Conservation (phyloP, 2,113 vertebrate genomes). For the Leptobrachium ailaonicum region DNA sequence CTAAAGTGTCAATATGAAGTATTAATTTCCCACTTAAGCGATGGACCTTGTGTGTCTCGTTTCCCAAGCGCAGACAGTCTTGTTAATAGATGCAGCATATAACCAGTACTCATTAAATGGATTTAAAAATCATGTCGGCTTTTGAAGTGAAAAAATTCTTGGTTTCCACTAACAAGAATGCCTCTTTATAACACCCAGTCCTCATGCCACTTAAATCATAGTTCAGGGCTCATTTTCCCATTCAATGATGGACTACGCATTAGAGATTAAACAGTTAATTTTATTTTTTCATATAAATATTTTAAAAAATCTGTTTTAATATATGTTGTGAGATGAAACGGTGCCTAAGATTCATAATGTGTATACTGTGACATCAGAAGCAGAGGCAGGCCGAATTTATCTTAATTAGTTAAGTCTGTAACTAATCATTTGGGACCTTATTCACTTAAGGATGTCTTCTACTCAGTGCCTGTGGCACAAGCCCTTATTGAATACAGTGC, state of each 20-base stretch:
- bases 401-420: conserved; percentile 50
- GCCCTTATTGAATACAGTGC: conserved; percentile 40
- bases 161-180: too few species aligned
- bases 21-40: too few species aligned
- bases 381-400: conserved; percentile 48
- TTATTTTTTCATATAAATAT: conserved; percentile 1
- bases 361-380: conserved; percentile 44
- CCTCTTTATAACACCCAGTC: too few species aligned
- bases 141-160: too few species aligned
- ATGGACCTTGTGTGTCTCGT: too few species aligned
- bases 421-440: conserved; percentile 50
- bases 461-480: conserved; percentile 39
- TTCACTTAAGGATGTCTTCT: conserved; percentile 48
- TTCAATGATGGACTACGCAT: background rate
- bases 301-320: conserved; percentile 8
- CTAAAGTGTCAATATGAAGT: too few species aligned
- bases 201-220: background rate
- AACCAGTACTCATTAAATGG: too few species aligned
- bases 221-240: background rate
- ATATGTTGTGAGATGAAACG: conserved; percentile 31
- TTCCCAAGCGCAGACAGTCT: too few species aligned
- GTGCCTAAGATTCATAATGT: conserved; percentile 45
- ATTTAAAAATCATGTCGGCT: too few species aligned
- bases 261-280: conserved; percentile 20
- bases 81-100: too few species aligned